phyloP scores from a whole-genome alignment of 92 coral and sea anemone genomes.

The Anthopleura xanthogrammica region DNA sequence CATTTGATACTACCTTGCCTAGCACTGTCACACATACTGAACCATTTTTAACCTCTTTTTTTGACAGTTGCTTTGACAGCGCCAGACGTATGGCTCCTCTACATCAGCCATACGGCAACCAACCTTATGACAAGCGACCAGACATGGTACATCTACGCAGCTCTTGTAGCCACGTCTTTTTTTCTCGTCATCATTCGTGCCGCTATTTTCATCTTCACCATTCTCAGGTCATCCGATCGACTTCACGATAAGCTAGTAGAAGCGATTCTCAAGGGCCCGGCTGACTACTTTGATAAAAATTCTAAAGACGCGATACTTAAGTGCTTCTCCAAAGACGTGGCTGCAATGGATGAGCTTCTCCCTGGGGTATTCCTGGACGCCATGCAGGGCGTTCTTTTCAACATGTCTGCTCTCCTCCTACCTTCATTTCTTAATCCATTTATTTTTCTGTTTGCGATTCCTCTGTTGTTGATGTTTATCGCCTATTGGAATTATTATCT shows the following conservation, averaged over 20 bases:
- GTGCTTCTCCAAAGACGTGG: slow-evolving; percentile 72
- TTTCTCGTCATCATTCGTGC: slow-evolving; percentile 68
- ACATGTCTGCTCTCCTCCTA: slow-evolving; percentile 52
- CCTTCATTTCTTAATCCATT: slow-evolving; percentile 63
- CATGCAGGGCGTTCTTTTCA: slow-evolving; percentile 57
- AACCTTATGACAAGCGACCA: slow-evolving; percentile 51
- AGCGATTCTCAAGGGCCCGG: slow-evolving; percentile 65
- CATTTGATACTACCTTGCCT: too few relatives aligned
- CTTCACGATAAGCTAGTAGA: slow-evolving; percentile 57
- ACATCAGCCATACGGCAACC: slow-evolving; percentile 61
- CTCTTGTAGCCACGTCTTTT: slow-evolving; percentile 63
- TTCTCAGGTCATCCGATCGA: slow-evolving; percentile 67
- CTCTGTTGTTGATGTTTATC: slow-evolving; percentile 52
- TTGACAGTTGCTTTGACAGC: slow-evolving; percentile 65
- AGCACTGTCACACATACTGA: background rate
- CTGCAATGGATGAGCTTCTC: slow-evolving; percentile 71
- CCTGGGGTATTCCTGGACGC: slow-evolving; percentile 78
- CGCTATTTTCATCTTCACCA: slow-evolving; percentile 59
- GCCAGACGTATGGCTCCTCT: slow-evolving; percentile 85
- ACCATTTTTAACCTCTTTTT: background rate
- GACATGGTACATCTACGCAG: slow-evolving; percentile 67
- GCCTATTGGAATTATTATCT: slow-evolving; percentile 66
- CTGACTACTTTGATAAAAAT: slow-evolving; percentile 53
- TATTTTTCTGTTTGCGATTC: slow-evolving; percentile 51
- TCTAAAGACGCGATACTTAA: slow-evolving; percentile 44